These are phyloP conservation scores for Leucophora obtusa DNA, from an alignment of 2,888 invertebrate genomes.

Conservation along the genomic window DNA sequence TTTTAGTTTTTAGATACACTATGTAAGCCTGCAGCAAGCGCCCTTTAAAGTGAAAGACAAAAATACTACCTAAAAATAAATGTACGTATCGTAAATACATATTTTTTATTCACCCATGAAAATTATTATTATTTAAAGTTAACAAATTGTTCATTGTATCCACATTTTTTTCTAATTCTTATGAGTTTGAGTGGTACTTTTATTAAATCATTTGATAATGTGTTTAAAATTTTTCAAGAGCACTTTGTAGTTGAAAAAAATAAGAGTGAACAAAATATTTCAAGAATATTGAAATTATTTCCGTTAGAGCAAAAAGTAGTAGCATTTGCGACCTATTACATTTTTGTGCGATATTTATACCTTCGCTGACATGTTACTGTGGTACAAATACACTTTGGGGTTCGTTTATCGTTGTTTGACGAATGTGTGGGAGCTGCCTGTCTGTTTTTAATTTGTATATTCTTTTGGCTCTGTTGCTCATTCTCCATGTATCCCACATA, in stretches of 20 bases:
- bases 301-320: slow-evolving; percentile 18
- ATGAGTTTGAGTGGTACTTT: neutral
- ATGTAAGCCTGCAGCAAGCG: slow-evolving; percentile 6
- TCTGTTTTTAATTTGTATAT: slow-evolving; percentile 13
- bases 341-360: slow-evolving; percentile 39
- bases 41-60: no score
- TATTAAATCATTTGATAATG: neutral
- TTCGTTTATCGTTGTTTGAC: slow-evolving; percentile 24
- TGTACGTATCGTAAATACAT: no score
- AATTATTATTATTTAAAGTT: slow-evolving; percentile 6
- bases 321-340: slow-evolving; percentile 35
- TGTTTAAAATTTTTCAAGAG: slow-evolving; percentile 6
- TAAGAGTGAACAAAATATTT: neutral
- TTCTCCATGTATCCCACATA: slow-evolving; percentile 31
- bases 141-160: slow-evolving; percentile 5
- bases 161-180: slow-evolving; percentile 9
- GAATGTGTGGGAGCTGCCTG: slow-evolving; percentile 55
- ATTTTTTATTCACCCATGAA: slow-evolving; percentile 18
- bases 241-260: neutral
- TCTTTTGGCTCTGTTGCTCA: slow-evolving; percentile 40
- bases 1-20: neutral
- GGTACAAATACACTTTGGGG: slow-evolving; percentile 41
- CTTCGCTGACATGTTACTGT: slow-evolving; percentile 48
- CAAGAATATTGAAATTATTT: slow-evolving; percentile 21
- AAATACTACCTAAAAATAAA: no score